A percentile compares a stretch with the other conserved stretches of the same genome.
Conservation (phyloP, 2,113 vertebrate genomes). For the Pygoscelis adeliae region DNA sequence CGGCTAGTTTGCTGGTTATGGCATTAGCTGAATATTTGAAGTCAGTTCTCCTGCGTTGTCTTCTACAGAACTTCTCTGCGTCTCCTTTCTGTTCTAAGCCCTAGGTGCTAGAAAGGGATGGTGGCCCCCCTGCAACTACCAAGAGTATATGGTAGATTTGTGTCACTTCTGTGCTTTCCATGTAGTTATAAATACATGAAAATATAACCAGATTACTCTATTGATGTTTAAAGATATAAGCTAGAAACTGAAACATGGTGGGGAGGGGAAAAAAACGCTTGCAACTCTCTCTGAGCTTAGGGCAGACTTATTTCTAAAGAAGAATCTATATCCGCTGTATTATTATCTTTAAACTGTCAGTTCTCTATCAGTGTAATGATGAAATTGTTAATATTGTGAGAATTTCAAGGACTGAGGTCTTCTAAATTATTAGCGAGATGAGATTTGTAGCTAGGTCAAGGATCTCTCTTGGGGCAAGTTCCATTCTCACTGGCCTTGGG, state of each 20-base stretch:
- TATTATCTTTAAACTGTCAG: background rate
- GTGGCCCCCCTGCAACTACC: background rate
- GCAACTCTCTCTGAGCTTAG: background rate
- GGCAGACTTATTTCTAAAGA: background rate
- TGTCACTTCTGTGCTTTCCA: background rate
- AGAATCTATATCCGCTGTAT: background rate
- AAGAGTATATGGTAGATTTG: background rate
- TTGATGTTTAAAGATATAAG: background rate
- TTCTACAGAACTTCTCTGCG: background rate
- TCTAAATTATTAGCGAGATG: background rate
- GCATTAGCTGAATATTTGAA: background rate
- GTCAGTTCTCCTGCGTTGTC: background rate
- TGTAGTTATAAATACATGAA: background rate
- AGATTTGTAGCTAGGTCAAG: background rate
- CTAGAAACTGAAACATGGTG: accelerated
- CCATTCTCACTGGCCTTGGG: background rate
- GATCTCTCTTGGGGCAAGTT: background rate
- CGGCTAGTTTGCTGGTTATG: background rate
- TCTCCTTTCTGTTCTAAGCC: background rate
- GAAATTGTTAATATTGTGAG: background rate
- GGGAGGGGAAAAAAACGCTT: accelerated
- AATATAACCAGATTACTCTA: background rate
- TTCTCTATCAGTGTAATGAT: background rate
- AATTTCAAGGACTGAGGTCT: background rate
- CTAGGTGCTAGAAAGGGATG: background rate